Percentiles rank a stretch among this genome's conserved stretches.
Evolutionary conservation across 1,140 invertebrate genomes (phyloP).

Genomic region (Arion vulgaris): DNA sequence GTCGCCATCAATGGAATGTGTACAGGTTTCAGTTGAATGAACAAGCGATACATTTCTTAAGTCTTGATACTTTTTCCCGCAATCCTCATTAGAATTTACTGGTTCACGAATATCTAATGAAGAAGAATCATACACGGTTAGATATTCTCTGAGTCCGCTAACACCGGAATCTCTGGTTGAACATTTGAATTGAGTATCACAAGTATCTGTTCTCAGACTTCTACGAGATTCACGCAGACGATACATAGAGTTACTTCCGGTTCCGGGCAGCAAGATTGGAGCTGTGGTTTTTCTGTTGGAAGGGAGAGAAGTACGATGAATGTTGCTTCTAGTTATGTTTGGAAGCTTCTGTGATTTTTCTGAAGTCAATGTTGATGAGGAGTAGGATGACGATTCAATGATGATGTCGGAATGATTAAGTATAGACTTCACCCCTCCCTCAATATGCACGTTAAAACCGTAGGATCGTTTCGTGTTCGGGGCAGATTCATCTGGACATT

Average conservation of each 20-base stretch:
- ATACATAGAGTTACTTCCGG: constrained; percentile 43
- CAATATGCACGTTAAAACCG: constrained; percentile 61
- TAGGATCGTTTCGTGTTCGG: constrained; percentile 42
- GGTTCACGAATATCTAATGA: background rate
- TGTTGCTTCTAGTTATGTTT: background rate
- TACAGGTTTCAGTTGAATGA: background rate
- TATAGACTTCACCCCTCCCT: constrained; percentile 55
- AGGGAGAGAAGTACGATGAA: constrained; percentile 37
- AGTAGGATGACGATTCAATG: background rate
- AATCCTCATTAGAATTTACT: background rate
- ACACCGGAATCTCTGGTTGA: background rate
- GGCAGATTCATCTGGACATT: background rate
- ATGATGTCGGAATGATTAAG: constrained; percentile 41
- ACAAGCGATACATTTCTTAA: background rate
- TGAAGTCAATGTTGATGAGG: background rate
- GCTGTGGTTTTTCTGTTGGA: constrained; percentile 44
- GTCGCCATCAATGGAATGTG: constrained; percentile 1
- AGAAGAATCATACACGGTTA: background rate
- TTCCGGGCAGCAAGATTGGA: constrained; percentile 58
- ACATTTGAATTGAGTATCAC: background rate
- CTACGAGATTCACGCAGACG: constrained; percentile 41
- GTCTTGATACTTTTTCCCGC: background rate
- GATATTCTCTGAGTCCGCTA: background rate
- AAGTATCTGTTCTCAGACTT: background rate
- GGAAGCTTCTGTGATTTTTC: background rate